phyloP scores from a whole-genome alignment of 2,113 vertebrate genomes.

The Corythaeola cristata region DNA sequence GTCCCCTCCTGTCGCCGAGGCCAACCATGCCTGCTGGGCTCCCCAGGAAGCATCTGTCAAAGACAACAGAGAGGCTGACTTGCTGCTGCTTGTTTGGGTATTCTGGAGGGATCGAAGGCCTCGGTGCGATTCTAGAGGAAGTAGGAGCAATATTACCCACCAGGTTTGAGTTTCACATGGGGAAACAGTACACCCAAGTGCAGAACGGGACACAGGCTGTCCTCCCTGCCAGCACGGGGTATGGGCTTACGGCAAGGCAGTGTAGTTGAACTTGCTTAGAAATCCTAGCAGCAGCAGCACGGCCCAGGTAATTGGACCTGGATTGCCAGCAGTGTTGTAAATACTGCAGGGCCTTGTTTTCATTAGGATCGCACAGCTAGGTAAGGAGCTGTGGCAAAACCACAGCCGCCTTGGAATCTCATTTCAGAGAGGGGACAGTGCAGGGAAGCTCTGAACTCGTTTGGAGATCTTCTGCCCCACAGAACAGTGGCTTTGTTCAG shows the following conservation, averaged over 20 bases:
- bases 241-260: background rate
- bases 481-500: background rate
- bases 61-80: background rate
- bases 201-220: background rate
- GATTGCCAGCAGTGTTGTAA: background rate
- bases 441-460: background rate
- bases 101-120: background rate
- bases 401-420: background rate
- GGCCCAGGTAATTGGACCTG: background rate
- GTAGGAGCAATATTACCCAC: background rate
- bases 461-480: background rate
- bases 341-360: background rate
- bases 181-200: background rate
- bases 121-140: background rate
- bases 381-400: background rate
- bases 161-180: background rate
- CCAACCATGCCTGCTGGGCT: background rate
- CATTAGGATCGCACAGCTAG: background rate
- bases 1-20: background rate
- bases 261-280: background rate
- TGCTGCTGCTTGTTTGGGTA: background rate
- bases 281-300: background rate
- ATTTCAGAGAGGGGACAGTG: background rate
- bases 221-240: rapidly evolving
- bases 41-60: background rate